Percentiles rank a stretch among this genome's conserved stretches.
Evolutionary conservation across 2,113 vertebrate species (phyloP).

Genomic region (Pseudorhombus dupliciocellatus): DNA sequence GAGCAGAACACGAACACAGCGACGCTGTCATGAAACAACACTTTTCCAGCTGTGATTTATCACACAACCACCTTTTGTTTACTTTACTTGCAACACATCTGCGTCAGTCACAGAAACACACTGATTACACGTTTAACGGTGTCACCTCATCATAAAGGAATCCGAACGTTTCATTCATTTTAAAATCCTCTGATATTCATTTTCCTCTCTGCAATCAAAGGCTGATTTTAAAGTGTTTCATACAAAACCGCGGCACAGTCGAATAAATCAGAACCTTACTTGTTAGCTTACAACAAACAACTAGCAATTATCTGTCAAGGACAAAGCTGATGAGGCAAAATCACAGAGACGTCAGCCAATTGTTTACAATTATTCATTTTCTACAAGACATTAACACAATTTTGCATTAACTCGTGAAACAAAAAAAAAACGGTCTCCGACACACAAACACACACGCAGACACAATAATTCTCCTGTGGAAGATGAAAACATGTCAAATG

Average conservation of each 20-base stretch:
- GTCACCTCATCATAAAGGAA: too few relatives aligned
- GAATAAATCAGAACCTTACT: too few relatives aligned
- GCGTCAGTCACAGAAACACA: not conserved
- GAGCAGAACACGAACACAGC: slow-evolving; percentile 25
- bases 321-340: too few relatives aligned
- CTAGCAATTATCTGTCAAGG: too few relatives aligned
- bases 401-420: slow-evolving; percentile 4
- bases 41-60: slow-evolving; percentile 21
- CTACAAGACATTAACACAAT: not conserved
- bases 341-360: too few relatives aligned
- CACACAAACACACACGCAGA: slow-evolving; percentile 9
- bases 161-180: too few relatives aligned
- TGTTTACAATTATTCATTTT: not conserved
- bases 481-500: slow-evolving; percentile 52
- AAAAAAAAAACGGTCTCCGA: slow-evolving; percentile 5
- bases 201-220: not conserved
- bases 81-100: slow-evolving; percentile 10
- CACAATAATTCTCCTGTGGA: slow-evolving; percentile 37
- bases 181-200: not conserved
- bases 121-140: too few relatives aligned
- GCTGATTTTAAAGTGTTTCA: not conserved
- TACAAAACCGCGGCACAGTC: not conserved
- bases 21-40: slow-evolving; percentile 27
- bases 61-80: slow-evolving; percentile 12
- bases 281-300: too few relatives aligned